Conservation (phyloP, 2,888 invertebrate species). For the Agriotes lineatus region DNA sequence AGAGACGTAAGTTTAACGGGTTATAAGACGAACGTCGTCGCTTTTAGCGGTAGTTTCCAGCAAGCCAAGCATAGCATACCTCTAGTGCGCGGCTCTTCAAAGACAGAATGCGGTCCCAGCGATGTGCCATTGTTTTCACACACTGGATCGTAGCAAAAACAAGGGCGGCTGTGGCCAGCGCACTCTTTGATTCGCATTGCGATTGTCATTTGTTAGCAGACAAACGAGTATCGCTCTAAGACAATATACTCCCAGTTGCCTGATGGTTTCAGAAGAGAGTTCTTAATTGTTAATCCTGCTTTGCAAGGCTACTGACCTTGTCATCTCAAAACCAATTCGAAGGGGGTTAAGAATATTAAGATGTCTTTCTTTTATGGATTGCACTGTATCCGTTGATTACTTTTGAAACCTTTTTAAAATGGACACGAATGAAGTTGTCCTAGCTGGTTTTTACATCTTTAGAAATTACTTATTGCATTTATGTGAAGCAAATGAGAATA, state of each 20-base stretch:
- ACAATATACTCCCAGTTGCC: slow-evolving; percentile 39
- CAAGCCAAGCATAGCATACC: slow-evolving; percentile 57
- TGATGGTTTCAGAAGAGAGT: slow-evolving; percentile 34
- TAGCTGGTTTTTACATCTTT: background rate
- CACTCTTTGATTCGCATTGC: slow-evolving; percentile 64
- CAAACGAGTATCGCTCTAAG: slow-evolving; percentile 60
- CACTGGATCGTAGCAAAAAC: slow-evolving; percentile 64
- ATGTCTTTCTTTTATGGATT: too few species aligned
- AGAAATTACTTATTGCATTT: background rate
- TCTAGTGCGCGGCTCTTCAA: slow-evolving; percentile 60
- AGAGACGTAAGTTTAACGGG: slow-evolving; percentile 25
- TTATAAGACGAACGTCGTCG: slow-evolving; percentile 38
- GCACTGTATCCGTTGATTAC: too few species aligned
- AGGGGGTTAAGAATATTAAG: too few species aligned
- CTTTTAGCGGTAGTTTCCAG: slow-evolving; percentile 45
- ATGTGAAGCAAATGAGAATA: background rate
- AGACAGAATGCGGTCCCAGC: slow-evolving; percentile 64
- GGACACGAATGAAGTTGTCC: too few species aligned
- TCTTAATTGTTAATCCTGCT: slow-evolving; percentile 31
- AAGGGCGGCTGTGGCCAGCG: slow-evolving; percentile 62
- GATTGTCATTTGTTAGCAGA: slow-evolving; percentile 62
- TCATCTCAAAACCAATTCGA: too few species aligned
- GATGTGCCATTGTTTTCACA: slow-evolving; percentile 68
- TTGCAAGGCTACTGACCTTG: slow-evolving; percentile 29
- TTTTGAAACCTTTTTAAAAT: too few species aligned